These are phyloP conservation scores for Mellilla xanthometata DNA, from an alignment of 2,888 invertebrate genomes.

Conservation along the genomic window DNA sequence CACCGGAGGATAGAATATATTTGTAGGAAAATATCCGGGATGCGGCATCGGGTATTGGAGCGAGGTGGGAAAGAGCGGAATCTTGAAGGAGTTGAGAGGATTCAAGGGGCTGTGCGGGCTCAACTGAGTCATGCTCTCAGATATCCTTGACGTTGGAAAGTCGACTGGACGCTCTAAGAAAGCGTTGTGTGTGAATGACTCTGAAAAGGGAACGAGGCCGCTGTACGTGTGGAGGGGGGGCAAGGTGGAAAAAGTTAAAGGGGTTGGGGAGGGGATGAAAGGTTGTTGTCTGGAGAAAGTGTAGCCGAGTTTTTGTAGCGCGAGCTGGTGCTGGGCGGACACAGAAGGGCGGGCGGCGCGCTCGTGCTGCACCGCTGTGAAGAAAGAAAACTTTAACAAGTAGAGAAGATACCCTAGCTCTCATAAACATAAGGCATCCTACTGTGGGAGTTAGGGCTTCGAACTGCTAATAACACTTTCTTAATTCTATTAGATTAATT, in stretches of 20 bases:
- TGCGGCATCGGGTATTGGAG: slow-evolving; percentile 64
- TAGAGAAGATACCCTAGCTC: too few relatives aligned
- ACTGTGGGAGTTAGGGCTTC: too few relatives aligned
- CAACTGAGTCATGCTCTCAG: slow-evolving; percentile 43
- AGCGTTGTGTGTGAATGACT: slow-evolving; percentile 41
- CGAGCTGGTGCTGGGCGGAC: slow-evolving; percentile 62
- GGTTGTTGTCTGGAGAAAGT: slow-evolving; percentile 58
- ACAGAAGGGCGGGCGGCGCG: slow-evolving; percentile 87
- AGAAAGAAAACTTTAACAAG: too few relatives aligned
- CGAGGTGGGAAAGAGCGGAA: slow-evolving; percentile 62
- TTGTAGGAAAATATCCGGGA: slow-evolving; percentile 70
- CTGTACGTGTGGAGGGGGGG: slow-evolving; percentile 52
- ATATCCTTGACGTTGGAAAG: slow-evolving; percentile 46
- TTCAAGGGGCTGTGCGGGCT: slow-evolving; percentile 48
- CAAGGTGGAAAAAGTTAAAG: slow-evolving; percentile 52
- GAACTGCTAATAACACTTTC: too few relatives aligned
- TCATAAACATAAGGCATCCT: too few relatives aligned
- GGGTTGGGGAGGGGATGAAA: slow-evolving; percentile 46
- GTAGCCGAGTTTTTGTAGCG: slow-evolving; percentile 73
- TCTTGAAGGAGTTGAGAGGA: slow-evolving; percentile 60
- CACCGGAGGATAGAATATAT: slow-evolving; percentile 66
- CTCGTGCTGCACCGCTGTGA: slow-evolving; percentile 95
- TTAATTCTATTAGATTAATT: too few relatives aligned
- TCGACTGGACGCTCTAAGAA: slow-evolving; percentile 54
- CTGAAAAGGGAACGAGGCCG: slow-evolving; percentile 43